A percentile compares a stretch with the other conserved stretches of the same genome.
Conservation (phyloP, 2,888 invertebrate species). For the Yponomeuta sedellus region DNA sequence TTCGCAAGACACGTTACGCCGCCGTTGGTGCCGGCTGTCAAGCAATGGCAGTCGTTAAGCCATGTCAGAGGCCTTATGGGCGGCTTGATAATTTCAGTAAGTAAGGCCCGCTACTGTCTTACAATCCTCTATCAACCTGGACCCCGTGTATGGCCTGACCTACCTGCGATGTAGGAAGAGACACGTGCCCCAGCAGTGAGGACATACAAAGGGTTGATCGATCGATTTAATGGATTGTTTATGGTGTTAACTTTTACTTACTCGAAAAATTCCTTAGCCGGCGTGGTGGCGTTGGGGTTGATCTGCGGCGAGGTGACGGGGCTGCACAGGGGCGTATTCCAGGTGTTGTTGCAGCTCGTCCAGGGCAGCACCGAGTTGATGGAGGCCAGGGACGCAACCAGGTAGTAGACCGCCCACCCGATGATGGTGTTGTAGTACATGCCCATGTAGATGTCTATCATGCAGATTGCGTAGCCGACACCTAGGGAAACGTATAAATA, state of each 20-base stretch:
- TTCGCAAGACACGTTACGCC: no score
- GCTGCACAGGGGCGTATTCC: conserved; percentile 89
- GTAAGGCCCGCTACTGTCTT: no score
- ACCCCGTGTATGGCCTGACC: no score
- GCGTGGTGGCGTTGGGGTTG: conserved; percentile 80
- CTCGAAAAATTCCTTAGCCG: conserved; percentile 94
- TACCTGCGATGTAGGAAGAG: no score
- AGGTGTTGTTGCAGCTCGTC: conserved; percentile 89
- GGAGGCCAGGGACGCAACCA: conserved; percentile 88
- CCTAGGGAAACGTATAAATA: conserved; percentile 70
- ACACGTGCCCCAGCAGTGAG: no score
- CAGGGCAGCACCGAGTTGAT: conserved; percentile 89
- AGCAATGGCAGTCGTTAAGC: no score
- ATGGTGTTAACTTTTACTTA: conserved; percentile 58
- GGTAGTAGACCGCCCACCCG: conserved; percentile 95
- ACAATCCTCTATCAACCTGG: no score
- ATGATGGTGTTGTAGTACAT: conserved; percentile 99
- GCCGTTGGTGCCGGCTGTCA: no score
- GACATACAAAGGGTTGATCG: no score
- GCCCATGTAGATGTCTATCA: conserved; percentile 96
- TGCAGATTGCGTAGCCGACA: conserved; percentile 96
- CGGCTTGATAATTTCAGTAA: no score
- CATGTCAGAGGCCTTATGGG: no score
- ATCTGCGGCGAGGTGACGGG: conserved; percentile 76
- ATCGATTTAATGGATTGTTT: no score